These are phyloP conservation scores for Hymenopus coronatus DNA, from an alignment of 2,888 invertebrate species.

Conservation along the genomic window DNA sequence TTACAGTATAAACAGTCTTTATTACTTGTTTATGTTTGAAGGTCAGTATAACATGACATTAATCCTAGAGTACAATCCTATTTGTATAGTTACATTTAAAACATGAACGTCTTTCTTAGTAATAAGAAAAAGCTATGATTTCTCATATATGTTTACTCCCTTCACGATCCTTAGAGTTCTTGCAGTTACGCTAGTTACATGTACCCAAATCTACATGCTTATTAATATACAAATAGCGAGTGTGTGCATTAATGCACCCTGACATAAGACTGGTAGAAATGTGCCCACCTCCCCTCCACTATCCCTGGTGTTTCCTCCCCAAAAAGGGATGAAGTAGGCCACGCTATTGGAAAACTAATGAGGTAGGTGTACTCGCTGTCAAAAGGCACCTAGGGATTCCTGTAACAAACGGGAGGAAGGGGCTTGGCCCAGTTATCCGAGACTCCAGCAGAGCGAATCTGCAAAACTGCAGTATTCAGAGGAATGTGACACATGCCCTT, in stretches of 20 bases:
- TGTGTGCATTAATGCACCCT: not conserved
- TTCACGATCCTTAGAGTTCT: too few relatives aligned
- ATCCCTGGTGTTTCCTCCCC: not conserved
- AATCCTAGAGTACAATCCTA: too few relatives aligned
- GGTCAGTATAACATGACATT: too few relatives aligned
- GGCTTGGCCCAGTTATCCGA: not conserved
- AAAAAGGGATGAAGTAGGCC: not conserved
- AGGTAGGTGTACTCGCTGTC: slow-evolving; percentile 10
- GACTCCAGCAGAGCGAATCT: not conserved
- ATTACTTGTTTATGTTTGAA: too few relatives aligned
- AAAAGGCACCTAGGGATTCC: not conserved
- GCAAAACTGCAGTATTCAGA: not conserved
- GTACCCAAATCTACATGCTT: too few relatives aligned
- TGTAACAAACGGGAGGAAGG: not conserved
- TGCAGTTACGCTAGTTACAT: too few relatives aligned
- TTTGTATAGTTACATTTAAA: too few relatives aligned
- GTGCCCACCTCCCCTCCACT: not conserved
- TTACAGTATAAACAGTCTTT: too few relatives aligned
- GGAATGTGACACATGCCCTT: not conserved
- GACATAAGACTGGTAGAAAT: not conserved
- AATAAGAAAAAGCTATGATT: too few relatives aligned
- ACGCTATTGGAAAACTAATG: slow-evolving; percentile 12
- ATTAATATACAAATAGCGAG: too few relatives aligned
- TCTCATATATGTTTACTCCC: too few relatives aligned
- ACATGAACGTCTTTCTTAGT: too few relatives aligned